A percentile compares a stretch with the other conserved stretches of the same genome.
These are phyloP conservation scores for Antheraea mylitta DNA, from an alignment of 1,140 invertebrate genomes.

Conservation along the genomic window DNA sequence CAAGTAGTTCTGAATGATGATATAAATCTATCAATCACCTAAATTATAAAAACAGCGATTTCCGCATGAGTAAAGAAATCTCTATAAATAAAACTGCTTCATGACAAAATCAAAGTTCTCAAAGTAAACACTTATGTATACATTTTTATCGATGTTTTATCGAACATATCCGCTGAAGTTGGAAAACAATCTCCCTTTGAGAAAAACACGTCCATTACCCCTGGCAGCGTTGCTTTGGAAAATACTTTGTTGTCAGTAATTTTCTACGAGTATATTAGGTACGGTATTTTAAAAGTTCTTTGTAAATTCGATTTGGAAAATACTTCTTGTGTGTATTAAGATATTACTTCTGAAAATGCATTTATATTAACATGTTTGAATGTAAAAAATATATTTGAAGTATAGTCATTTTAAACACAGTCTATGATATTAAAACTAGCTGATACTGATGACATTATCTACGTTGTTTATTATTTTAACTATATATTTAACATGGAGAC, in stretches of 20 bases:
- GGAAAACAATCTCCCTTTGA: conserved; percentile 23
- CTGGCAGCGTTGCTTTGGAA: conserved; percentile 20
- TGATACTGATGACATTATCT: too few relatives aligned
- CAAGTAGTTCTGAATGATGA: not conserved
- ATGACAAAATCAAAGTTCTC: conserved; percentile 5
- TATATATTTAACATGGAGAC: too few relatives aligned
- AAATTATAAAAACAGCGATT: not conserved
- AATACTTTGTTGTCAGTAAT: conserved; percentile 34
- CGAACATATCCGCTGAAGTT: conserved; percentile 23
- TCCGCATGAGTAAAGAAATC: not conserved
- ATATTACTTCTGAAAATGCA: too few relatives aligned
- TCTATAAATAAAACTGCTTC: not conserved
- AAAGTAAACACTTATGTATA: conserved; percentile 10
- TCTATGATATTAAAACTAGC: too few relatives aligned
- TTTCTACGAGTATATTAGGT: not conserved
- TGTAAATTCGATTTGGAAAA: not conserved
- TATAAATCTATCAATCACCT: not conserved
- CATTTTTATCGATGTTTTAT: conserved; percentile 27
- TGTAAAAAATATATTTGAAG: too few relatives aligned
- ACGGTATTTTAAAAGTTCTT: not conserved
- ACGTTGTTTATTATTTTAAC: too few relatives aligned
- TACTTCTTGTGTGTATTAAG: not conserved
- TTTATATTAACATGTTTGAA: too few relatives aligned
- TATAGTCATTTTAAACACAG: too few relatives aligned
- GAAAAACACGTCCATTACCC: conserved; percentile 38